phyloP scores from a whole-genome alignment of 2,888 invertebrate species.

The Blastobasis lacticolella region DNA sequence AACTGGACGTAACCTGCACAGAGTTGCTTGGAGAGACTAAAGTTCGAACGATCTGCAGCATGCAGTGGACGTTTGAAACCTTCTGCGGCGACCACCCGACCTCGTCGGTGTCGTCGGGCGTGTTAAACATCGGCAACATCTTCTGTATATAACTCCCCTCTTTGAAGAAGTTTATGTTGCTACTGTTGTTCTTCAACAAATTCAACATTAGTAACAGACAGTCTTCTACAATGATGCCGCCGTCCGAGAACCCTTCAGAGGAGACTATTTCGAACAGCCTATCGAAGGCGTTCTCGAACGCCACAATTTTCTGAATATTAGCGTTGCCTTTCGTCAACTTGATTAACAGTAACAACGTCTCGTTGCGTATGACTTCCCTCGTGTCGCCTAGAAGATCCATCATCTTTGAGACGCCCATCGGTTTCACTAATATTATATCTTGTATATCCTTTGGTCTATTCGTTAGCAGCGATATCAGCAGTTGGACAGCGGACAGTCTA shows the following conservation, averaged over 20 bases:
- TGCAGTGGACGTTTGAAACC: constrained; percentile 93
- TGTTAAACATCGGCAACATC: constrained; percentile 89
- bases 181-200: constrained; percentile 93
- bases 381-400: constrained; percentile 97
- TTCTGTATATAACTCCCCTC: constrained; percentile 97
- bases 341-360: constrained; percentile 91
- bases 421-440: constrained; percentile 89
- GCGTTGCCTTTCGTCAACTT: constrained; percentile 95
- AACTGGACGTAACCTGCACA: constrained; percentile 83
- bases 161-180: constrained; percentile 98
- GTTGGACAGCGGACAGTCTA: constrained; percentile 89
- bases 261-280: constrained; percentile 93
- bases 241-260: constrained; percentile 94
- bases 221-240: constrained; percentile 98
- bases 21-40: constrained; percentile 96
- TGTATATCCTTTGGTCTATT: constrained; percentile 92
- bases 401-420: constrained; percentile 97
- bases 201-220: constrained; percentile 95
- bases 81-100: constrained; percentile 94
- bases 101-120: constrained; percentile 81
- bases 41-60: constrained; percentile 91
- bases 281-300: constrained; percentile 99
- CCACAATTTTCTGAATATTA: constrained; percentile 98
- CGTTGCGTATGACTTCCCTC: constrained; percentile 96
- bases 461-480: constrained; percentile 89